These are phyloP conservation scores for Hiodon alosoides DNA, from an alignment of 2,113 vertebrate species.

Conservation along the genomic window DNA sequence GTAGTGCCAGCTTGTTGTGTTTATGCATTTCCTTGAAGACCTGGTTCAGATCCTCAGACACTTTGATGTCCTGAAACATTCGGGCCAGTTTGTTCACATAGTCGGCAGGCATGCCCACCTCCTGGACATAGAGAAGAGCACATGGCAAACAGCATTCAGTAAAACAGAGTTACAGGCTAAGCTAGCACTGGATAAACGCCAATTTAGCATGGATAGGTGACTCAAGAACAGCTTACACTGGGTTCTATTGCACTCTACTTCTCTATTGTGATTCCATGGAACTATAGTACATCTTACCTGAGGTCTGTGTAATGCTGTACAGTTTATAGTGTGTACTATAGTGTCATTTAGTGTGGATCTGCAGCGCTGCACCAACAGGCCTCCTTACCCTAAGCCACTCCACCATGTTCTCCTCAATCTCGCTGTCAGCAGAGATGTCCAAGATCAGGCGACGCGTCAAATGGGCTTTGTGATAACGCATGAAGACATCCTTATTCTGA, in stretches of 20 bases:
- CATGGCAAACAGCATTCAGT: background rate
- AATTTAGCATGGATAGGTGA: too few species aligned
- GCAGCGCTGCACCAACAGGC: too few species aligned
- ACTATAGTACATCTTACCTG: too few species aligned
- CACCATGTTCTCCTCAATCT: slow-evolving; percentile 99
- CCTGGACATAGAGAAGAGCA: slow-evolving; percentile 57
- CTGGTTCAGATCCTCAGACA: slow-evolving; percentile 97
- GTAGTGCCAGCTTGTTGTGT: slow-evolving; percentile 94
- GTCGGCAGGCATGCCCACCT: slow-evolving; percentile 98
- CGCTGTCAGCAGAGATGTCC: slow-evolving; percentile 97
- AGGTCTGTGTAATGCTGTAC: too few species aligned
- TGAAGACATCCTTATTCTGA: slow-evolving; percentile 99
- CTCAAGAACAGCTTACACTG: too few species aligned
- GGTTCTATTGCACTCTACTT: too few species aligned
- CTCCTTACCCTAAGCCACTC: slow-evolving; percentile 89
- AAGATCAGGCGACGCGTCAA: slow-evolving; percentile 92
- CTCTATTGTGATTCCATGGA: too few species aligned
- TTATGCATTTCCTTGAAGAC: slow-evolving; percentile 99
- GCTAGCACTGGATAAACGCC: too few species aligned
- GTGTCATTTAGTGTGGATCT: too few species aligned
- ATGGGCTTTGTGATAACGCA: slow-evolving; percentile 98
- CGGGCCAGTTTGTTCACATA: slow-evolving; percentile 97
- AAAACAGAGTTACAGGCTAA: background rate
- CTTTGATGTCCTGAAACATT: slow-evolving; percentile 99
- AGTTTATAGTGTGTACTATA: too few species aligned